Conservation (phyloP, 2,113 vertebrate genomes). For the Urocitellus parryii region DNA sequence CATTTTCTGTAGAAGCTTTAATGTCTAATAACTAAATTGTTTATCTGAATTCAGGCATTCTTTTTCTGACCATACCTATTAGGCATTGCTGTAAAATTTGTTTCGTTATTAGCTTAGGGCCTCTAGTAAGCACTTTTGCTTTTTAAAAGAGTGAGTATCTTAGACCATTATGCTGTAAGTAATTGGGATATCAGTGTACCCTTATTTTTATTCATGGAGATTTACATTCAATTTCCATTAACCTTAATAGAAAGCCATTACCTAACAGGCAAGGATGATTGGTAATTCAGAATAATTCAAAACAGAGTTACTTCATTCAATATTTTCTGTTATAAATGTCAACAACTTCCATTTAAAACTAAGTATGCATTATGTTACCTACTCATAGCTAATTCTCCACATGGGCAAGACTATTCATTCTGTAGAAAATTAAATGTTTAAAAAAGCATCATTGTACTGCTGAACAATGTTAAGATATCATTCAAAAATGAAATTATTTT, state of each 20-base stretch:
- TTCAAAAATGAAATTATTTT: not conserved
- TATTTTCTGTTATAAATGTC: slow-evolving; percentile 52
- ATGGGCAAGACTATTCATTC: not conserved
- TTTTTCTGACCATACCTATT: slow-evolving; percentile 45
- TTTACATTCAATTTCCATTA: slow-evolving; percentile 74
- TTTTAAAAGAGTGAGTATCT: slow-evolving; percentile 22
- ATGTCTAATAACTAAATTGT: slow-evolving; percentile 11
- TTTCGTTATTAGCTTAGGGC: slow-evolving; percentile 20
- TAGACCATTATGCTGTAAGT: not conserved
- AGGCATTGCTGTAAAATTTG: slow-evolving; percentile 17
- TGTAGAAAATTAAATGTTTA: not conserved
- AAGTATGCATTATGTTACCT: slow-evolving; percentile 9
- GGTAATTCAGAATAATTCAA: slow-evolving; percentile 71
- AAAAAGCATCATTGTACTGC: not conserved
- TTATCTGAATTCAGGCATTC: not conserved
- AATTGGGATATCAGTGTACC: slow-evolving; percentile 32
- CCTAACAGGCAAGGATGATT: not conserved
- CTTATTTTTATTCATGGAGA: slow-evolving; percentile 73
- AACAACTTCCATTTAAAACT: slow-evolving; percentile 50
- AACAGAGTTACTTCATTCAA: slow-evolving; percentile 21
- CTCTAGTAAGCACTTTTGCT: slow-evolving; percentile 36
- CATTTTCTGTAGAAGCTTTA: not conserved
- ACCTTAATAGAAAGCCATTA: slow-evolving; percentile 72
- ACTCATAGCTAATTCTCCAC: not conserved
- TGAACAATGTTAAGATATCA: not conserved